Evolutionary conservation across 1,140 invertebrate genomes (phyloP), one percentile per base, ranked within the genome.

Genomic region (Asobara japonica): DNA sequence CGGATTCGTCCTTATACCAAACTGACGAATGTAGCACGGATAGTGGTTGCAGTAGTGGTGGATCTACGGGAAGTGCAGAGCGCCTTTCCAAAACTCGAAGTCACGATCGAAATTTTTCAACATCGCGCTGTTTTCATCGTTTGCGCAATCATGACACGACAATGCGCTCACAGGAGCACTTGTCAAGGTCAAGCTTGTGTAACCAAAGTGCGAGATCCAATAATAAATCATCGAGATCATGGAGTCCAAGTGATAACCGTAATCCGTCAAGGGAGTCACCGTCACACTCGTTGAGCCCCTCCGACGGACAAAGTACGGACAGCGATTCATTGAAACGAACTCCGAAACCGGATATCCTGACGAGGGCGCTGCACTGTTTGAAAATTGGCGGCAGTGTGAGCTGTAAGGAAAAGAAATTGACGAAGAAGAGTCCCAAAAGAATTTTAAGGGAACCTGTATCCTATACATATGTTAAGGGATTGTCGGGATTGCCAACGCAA

Each of bases 401-500:
- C 20, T 65, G 45, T 1, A 74, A 80, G 60, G 81, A 83, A 20
- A 85, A 84, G 74, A 83, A 83, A 65, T 78, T 80, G 65, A 72
- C 72, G n/a, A 86, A 86, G 69, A 86, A 93, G 76, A 91, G 91
- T 61, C 91, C 91, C 0, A 92, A 92, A 76, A 88, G 90, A 45
- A 94, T 94, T 36, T 86, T 94, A 2, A 86, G 94, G 22, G 89
- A 92, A 22, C 93, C 93, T 0, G 90, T 94, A 0, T 90, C 92
- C 0, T 94, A 95, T 82, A 94, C 91, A 2, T 95, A 95, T 80
- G 90, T 94, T 0, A 90, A 91, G 71, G 94, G 94, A 41, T 88
- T 94, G 60, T 94, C 93, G 1, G 94, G 94, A 0, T 83, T 95
- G 16, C 93, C 93, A 0, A 94, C 93, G 1, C 93, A 94, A 80